A percentile compares a stretch with the other conserved stretches of the same genome.
Evolutionary conservation across 2,888 invertebrate genomes (phyloP).

Genomic region (Drosophila fungiperda): DNA sequence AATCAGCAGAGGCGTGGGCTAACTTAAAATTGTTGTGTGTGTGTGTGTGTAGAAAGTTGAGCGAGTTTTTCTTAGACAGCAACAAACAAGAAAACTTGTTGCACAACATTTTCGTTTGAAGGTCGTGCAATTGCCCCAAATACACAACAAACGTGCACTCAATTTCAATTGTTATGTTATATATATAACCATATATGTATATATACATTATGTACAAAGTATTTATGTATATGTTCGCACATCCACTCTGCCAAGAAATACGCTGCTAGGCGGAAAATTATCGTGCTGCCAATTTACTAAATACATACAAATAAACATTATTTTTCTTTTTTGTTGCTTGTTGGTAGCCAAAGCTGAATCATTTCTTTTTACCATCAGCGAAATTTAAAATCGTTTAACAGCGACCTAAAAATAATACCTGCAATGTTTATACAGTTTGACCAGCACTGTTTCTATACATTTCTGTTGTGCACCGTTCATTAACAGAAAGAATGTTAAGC

Average conservation of each 20-base stretch:
- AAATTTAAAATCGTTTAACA: background rate
- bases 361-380: slow-evolving; percentile 8
- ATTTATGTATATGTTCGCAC: slow-evolving; percentile 6
- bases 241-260: slow-evolving; percentile 13
- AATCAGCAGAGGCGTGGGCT: slow-evolving; percentile 40
- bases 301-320: background rate
- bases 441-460: background rate
- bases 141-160: slow-evolving; percentile 15
- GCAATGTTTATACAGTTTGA: slow-evolving; percentile 4
- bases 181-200: background rate
- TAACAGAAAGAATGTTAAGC: background rate
- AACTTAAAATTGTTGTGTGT: slow-evolving; percentile 35
- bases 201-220: background rate
- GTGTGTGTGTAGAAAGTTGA: slow-evolving; percentile 51
- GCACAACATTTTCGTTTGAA: slow-evolving; percentile 71
- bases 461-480: background rate
- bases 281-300: slow-evolving; percentile 18
- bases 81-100: slow-evolving; percentile 64
- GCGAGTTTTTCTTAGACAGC: slow-evolving; percentile 44
- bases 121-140: slow-evolving; percentile 56
- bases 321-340: background rate
- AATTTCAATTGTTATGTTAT: slow-evolving; percentile 22
- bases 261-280: slow-evolving; percentile 30
- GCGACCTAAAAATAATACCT: slow-evolving; percentile 1
- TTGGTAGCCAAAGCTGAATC: slow-evolving; percentile 9